A percentile compares a stretch with the other conserved stretches of the same genome.
phyloP scores from a whole-genome alignment of 2,888 invertebrate genomes.

The Heliconius ethilla region DNA sequence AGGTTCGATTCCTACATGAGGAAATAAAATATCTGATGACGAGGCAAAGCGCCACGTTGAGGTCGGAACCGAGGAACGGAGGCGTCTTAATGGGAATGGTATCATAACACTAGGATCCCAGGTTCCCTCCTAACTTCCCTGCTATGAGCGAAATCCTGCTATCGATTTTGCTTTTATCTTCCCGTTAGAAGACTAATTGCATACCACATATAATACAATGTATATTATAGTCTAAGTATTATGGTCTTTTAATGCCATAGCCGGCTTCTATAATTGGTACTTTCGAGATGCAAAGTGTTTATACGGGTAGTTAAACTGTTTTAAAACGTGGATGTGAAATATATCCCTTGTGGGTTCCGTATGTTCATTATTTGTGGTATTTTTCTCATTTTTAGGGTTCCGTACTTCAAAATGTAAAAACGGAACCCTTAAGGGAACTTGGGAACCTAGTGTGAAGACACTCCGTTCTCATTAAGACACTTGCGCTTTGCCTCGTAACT shows the following conservation, averaged over 20 bases:
- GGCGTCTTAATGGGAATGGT: too few species aligned
- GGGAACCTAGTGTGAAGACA: too few species aligned
- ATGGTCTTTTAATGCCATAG: conserved; percentile 15
- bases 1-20: too few species aligned
- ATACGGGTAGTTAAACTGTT: neutral
- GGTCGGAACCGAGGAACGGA: too few species aligned
- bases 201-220: neutral
- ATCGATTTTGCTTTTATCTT: neutral
- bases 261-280: neutral
- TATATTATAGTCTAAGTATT: conserved; percentile 6
- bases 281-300: neutral
- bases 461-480: too few species aligned
- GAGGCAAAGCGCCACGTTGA: too few species aligned
- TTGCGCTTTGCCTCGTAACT: too few species aligned
- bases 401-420: too few species aligned
- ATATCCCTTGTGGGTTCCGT: neutral
- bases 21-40: too few species aligned
- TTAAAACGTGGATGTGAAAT: neutral
- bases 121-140: too few species aligned
- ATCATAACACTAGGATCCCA: too few species aligned
- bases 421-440: too few species aligned
- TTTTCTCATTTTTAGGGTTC: neutral
- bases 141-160: neutral
- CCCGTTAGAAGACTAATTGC: neutral
- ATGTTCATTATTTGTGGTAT: neutral